Evolutionary conservation across 2,113 vertebrate genomes (phyloP).

Genomic region (Collichthys lucidus): DNA sequence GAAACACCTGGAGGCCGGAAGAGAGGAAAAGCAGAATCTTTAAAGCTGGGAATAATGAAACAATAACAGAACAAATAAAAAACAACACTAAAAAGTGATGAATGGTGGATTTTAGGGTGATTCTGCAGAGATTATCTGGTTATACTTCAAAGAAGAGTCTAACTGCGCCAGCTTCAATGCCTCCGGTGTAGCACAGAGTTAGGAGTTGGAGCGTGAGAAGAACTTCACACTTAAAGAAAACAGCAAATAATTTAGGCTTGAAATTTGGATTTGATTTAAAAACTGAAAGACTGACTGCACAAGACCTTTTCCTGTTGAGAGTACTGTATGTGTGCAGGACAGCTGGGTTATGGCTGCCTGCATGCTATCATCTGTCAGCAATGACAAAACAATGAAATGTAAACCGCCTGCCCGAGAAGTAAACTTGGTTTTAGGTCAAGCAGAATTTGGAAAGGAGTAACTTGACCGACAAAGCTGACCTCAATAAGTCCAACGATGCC

Average conservation of each 20-base stretch:
- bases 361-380: slow-evolving; percentile 13
- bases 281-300: background rate
- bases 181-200: slow-evolving; percentile 26
- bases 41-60: slow-evolving; percentile 47
- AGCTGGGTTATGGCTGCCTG: background rate
- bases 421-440: slow-evolving; percentile 52
- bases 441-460: slow-evolving; percentile 26
- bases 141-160: slow-evolving; percentile 50
- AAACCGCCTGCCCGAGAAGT: slow-evolving; percentile 28
- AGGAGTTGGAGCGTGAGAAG: slow-evolving; percentile 29
- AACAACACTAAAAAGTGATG: background rate
- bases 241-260: slow-evolving; percentile 15
- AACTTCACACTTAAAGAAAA: slow-evolving; percentile 22
- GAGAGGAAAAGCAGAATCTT: slow-evolving; percentile 24
- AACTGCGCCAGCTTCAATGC: slow-evolving; percentile 2
- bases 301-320: background rate
- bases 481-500: background rate
- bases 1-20: slow-evolving; percentile 83
- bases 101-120: slow-evolving; percentile 24
- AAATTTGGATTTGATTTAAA: slow-evolving; percentile 19
- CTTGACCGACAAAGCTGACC: slow-evolving; percentile 41
- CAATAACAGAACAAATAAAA: background rate
- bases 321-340: slow-evolving; percentile 15
- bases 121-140: slow-evolving; percentile 37
- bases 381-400: slow-evolving; percentile 41